Percentiles rank a stretch among this genome's conserved stretches.
Conservation (phyloP, 2,888 invertebrate species). For the Hirtodrosophila duncani region DNA sequence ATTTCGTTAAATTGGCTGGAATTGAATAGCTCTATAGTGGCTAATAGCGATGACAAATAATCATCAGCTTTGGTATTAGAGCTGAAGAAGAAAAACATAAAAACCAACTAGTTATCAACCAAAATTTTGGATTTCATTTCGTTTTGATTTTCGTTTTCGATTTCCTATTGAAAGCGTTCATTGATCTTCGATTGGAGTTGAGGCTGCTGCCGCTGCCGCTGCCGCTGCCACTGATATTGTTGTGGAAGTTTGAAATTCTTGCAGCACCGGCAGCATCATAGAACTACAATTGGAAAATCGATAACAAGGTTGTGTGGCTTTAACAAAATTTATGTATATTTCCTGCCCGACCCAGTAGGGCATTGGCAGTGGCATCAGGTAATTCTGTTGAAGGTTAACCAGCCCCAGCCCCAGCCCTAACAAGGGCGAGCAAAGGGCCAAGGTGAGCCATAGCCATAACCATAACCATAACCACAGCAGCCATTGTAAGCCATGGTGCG, state of each 20-base stretch:
- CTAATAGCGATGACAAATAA: no score
- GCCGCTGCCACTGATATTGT: background rate
- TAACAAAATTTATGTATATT: slow-evolving; percentile 8
- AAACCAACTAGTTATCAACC: no score
- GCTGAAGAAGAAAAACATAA: no score
- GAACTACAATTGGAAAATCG: slow-evolving; percentile 25
- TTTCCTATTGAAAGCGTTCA: slow-evolving; percentile 67
- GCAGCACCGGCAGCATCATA: slow-evolving; percentile 3
- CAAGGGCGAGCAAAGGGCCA: slow-evolving; percentile 26
- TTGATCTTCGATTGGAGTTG: slow-evolving; percentile 54
- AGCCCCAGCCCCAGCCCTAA: background rate
- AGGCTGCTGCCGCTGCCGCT: slow-evolving; percentile 6
- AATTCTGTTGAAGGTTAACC: slow-evolving; percentile 35
- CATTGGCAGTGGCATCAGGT: slow-evolving; percentile 44
- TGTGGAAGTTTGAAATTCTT: slow-evolving; percentile 21
- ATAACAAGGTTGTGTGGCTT: slow-evolving; percentile 41
- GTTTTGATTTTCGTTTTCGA: slow-evolving; percentile 53
- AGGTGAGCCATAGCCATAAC: no score
- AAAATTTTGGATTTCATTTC: slow-evolving; percentile 24
- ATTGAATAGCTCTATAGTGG: no score
- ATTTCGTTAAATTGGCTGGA: no score
- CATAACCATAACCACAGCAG: no score
- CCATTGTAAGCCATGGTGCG: no score
- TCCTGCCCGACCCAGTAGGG: slow-evolving; percentile 32
- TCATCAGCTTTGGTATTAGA: no score